These are phyloP conservation scores for Bombyx mandarina DNA, from an alignment of 1,140 invertebrate species.

Conservation along the genomic window DNA sequence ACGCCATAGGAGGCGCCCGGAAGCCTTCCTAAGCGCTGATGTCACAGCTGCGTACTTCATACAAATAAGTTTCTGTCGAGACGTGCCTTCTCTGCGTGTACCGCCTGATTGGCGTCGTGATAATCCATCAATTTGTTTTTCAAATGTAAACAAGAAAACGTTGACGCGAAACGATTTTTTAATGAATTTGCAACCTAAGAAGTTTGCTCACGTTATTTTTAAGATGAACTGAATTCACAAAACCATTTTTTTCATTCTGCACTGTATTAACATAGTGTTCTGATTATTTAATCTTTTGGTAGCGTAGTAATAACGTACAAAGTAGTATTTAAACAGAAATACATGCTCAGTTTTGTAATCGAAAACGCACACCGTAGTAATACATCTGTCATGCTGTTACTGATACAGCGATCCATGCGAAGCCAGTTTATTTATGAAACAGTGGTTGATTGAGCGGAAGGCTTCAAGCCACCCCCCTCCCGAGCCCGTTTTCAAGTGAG, in stretches of 20 bases:
- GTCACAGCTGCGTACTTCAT: slow-evolving; percentile 9
- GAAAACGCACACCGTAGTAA: slow-evolving; percentile 15
- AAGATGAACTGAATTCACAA: no score
- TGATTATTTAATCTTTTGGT: no score
- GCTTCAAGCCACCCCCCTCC: slow-evolving; percentile 18
- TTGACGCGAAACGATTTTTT: no score
- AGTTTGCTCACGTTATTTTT: no score
- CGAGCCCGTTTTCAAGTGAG: slow-evolving; percentile 22
- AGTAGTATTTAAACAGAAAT: no score
- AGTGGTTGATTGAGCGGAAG: slow-evolving; percentile 22
- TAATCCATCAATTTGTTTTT: neutral
- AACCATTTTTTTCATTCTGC: no score
- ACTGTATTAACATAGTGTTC: no score
- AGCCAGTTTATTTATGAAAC: slow-evolving; percentile 24
- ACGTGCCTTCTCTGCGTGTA: neutral
- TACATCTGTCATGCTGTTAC: slow-evolving; percentile 24
- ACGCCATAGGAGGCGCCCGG: slow-evolving; percentile 51
- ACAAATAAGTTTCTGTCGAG: neutral
- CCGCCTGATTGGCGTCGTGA: neutral
- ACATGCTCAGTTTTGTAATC: slow-evolving; percentile 6
- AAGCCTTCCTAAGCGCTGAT: slow-evolving; percentile 28
- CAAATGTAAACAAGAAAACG: no score
- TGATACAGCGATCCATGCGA: slow-evolving; percentile 21
- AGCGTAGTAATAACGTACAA: neutral
- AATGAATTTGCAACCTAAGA: no score